Base-by-base conservation (phyloP, 2,888 invertebrate genomes). In the Drosophila greeni region DNA sequence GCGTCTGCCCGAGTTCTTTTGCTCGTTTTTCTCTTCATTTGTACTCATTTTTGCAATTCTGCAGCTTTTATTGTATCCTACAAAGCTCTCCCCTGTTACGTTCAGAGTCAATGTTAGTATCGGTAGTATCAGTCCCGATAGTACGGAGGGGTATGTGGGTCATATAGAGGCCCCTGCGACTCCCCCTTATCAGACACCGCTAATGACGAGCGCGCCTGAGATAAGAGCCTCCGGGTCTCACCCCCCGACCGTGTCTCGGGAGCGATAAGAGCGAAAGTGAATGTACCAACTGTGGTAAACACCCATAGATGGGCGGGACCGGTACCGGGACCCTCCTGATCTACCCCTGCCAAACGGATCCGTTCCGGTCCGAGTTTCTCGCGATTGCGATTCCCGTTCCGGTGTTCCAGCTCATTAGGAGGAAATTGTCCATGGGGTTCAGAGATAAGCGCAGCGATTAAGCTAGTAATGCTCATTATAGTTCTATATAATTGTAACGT, bases 211-310 rank as follows among this genome's bases (percentile, higher is more conserved):
- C 14, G 47, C 11, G 2, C 39, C 11, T 59, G 59, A 62, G 59
- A 62, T 62, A 59, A 43, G 57, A 31, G 2, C 3, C 33, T n/a
- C 26, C 20, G n/a, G 33, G 26, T 45, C 18, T n/a, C n/a, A 7
- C 39, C 39, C 20, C 39, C 39, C 9, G 5, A 4, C 34, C 16
- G n/a, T 0, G 26, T 18, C 37, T 18, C 6, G 24, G 24, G 20
- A 1, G 39, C 18, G 59, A 62, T 62, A 59, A 51, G n/a, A 29
- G 36, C 29, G 62, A 62, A 62, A 62, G 60, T 62, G 43, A 62
- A 18, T 31, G 45, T 42, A 5, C 3, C 2, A 24, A 57, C 29
- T 29, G 34, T 37, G 11, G 51, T 59, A 20, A 56, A 20, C 42
- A 59, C 37, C 23, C 20, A 24, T 7, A 23, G 18, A 9, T 18